Percentiles rank a stretch among this genome's conserved stretches.
Evolutionary conservation across 1,140 invertebrate genomes (phyloP).

Genomic region (Gonioctena quinquepunctata): DNA sequence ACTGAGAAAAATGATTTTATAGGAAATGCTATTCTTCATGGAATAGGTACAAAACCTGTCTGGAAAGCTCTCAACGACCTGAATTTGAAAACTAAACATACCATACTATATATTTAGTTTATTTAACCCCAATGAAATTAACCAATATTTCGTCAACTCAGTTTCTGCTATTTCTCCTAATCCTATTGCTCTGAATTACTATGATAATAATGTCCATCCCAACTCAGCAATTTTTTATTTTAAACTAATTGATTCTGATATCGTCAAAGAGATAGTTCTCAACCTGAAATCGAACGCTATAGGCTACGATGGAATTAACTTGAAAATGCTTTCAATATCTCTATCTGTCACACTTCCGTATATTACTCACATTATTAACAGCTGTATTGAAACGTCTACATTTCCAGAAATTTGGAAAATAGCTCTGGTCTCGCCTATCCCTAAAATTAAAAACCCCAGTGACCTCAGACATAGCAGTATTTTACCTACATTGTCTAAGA

Average conservation of each 20-base stretch:
- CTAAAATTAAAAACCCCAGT: neutral
- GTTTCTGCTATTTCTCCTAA: no score
- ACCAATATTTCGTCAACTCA: neutral
- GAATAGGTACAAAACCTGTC: neutral
- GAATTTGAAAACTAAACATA: neutral
- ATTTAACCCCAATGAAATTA: neutral
- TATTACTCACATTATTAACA: neutral
- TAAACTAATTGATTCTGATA: neutral
- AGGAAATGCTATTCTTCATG: neutral
- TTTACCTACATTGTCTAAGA: conserved; percentile 4
- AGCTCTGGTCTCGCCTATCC: no score
- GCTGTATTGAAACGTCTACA: neutral
- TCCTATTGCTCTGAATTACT: neutral
- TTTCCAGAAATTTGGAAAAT: no score
- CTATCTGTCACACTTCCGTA: no score
- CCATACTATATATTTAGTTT: neutral
- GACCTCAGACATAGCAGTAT: conserved; percentile 8
- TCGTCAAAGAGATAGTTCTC: neutral
- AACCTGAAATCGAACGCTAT: neutral
- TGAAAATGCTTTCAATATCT: neutral
- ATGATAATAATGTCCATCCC: neutral
- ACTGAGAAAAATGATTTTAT: neutral
- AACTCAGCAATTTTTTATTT: neutral
- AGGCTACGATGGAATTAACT: neutral
- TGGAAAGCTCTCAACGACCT: neutral